Conservation (phyloP, 1,140 invertebrate genomes). For the Bombyx mandarina region DNA sequence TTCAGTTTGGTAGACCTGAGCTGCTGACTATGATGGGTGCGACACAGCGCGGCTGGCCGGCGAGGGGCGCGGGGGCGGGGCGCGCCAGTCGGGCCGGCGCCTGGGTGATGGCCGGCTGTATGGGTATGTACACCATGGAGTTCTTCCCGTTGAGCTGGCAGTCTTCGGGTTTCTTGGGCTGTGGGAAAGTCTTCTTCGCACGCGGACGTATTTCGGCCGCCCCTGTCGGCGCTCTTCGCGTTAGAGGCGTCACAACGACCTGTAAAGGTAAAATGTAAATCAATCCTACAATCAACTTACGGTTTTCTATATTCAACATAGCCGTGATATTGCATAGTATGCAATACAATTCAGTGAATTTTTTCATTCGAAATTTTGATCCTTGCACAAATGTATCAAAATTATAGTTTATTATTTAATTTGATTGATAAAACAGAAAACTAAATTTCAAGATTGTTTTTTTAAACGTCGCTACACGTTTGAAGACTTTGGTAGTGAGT, state of each 20-base stretch:
- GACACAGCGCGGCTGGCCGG: slow-evolving; percentile 4
- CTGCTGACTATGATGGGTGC: background rate
- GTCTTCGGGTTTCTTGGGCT: slow-evolving; percentile 47
- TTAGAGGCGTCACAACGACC: slow-evolving; percentile 3
- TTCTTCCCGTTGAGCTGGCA: slow-evolving; percentile 52
- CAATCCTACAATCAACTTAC: too few species aligned
- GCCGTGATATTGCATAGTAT: too few species aligned
- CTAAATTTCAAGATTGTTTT: too few species aligned
- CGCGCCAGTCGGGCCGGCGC: slow-evolving; percentile 30
- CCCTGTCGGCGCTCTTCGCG: slow-evolving; percentile 12
- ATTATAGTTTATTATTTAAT: too few species aligned
- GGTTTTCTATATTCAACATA: too few species aligned
- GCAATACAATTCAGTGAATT: too few species aligned
- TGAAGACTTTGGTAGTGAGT: too few species aligned
- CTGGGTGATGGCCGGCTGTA: slow-evolving; percentile 49
- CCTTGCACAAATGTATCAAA: too few species aligned
- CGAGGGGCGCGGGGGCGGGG: slow-evolving; percentile 17
- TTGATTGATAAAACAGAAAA: too few species aligned
- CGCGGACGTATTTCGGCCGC: slow-evolving; percentile 29
- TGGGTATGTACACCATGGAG: slow-evolving; percentile 65
- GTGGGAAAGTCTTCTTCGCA: slow-evolving; percentile 52
- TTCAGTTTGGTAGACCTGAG: too few species aligned
- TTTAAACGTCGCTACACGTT: too few species aligned
- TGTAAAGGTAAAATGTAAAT: background rate
- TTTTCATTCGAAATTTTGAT: too few species aligned